Conservation (phyloP, 2,888 invertebrate species). For the Latrodectus hesperus region DNA sequence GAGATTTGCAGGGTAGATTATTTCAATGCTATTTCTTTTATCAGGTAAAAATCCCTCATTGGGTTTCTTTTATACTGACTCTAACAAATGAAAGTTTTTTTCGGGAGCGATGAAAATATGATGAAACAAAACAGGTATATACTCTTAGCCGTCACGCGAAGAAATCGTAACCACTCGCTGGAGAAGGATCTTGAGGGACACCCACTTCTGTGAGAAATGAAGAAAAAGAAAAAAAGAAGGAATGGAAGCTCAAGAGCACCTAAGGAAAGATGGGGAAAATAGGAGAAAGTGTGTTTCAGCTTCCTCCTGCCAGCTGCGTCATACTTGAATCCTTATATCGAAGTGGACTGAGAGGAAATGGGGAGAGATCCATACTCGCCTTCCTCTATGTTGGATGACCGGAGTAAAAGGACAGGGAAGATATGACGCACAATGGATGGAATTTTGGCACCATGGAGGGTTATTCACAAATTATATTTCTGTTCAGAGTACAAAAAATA, state of each 20-base stretch:
- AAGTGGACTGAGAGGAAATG: slow-evolving; percentile 16
- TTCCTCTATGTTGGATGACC: slow-evolving; percentile 39
- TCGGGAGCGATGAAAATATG: no score
- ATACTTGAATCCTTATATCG: slow-evolving; percentile 1
- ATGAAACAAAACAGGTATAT: no score
- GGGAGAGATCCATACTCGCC: slow-evolving; percentile 23
- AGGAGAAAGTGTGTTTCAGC: neutral
- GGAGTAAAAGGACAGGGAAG: slow-evolving; percentile 28
- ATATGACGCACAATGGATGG: slow-evolving; percentile 20
- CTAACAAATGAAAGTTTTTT: neutral
- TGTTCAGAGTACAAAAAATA: no score
- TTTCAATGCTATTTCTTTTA: no score
- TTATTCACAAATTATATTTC: no score
- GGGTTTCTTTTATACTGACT: neutral
- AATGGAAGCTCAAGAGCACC: neutral
- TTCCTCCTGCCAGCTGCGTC: neutral
- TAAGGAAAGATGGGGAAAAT: neutral
- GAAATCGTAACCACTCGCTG: neutral
- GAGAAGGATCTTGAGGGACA: neutral
- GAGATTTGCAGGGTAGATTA: no score
- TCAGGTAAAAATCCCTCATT: no score
- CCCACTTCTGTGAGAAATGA: neutral
- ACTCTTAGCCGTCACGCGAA: neutral
- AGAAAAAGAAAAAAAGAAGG: neutral
- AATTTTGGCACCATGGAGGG: neutral